Evolutionary conservation across 2,113 vertebrate species (phyloP).

Genomic region (Thoracochromis brauschi): DNA sequence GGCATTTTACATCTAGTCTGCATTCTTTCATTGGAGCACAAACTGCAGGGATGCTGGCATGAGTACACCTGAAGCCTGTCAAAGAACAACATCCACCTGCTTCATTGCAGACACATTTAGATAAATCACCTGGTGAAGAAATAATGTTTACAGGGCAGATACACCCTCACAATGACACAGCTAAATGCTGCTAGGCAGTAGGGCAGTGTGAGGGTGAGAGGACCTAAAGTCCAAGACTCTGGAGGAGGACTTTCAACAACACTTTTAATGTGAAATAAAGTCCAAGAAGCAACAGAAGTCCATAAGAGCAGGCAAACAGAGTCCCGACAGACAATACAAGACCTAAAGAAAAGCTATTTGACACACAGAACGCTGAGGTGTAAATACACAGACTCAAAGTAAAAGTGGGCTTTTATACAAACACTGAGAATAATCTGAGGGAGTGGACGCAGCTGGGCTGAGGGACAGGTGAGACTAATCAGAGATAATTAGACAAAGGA

Average conservation of each 20-base stretch:
- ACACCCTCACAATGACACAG: too few relatives aligned
- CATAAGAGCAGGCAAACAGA: background rate
- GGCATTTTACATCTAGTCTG: background rate
- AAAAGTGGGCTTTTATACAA: background rate
- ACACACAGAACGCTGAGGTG: background rate
- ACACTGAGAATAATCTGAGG: background rate
- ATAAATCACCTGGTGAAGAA: background rate
- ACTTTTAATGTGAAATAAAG: background rate
- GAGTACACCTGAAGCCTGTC: background rate
- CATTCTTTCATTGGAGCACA: background rate
- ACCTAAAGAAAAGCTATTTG: background rate
- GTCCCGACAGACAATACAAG: background rate
- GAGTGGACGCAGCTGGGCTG: background rate
- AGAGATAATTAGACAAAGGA: background rate
- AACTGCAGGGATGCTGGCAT: background rate
- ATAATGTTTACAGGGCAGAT: background rate
- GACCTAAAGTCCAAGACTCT: background rate
- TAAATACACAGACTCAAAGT: background rate
- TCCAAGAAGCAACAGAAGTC: background rate
- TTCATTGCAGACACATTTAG: accelerated
- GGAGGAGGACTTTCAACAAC: background rate
- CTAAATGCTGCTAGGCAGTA: background rate
- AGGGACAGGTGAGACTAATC: background rate
- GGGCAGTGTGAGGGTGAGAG: background rate
- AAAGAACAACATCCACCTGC: accelerated